Evolutionary conservation across 2,113 vertebrate species (phyloP), one percentile per base, ranked within the genome.

Genomic region (Trinectes maculatus): DNA sequence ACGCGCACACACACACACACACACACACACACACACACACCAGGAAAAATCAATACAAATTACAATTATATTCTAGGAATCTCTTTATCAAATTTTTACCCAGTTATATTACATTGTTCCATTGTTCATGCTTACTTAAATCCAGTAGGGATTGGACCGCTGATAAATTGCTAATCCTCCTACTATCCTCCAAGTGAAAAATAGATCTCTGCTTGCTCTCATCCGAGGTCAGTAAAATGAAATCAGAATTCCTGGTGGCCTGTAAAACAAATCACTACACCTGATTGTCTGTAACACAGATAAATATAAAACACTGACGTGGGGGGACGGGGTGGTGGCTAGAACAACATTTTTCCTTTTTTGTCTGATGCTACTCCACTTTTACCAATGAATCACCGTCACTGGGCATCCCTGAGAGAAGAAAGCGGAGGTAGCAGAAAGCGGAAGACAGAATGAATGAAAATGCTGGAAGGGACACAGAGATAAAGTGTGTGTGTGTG

Each of bases 401-500:
- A 65, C 65, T 71, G 25, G 54, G 15, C 73, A 71, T 57, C 7
- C 4, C 44, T 62, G 46, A 64, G 24, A 33, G 42, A 52, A 44
- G 3, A 8, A 54, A 44, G 3, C 12, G 21, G 8, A 46, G 43
- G 16, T 53, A 43, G 5, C 29, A 51, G 19, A 16, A 13, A 51
- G 51, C 36, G 24, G 44, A 65, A 31, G 33, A 36, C 34, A 13
- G n/a, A 62, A 46, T 70, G 46, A 71, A 79, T 62, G 48, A 28
- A 63, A 76, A 69, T 68, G 22, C 52, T 52, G 70, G 28, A 25
- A 52, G 37, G 36, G 65, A 67, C 60, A 56, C 22, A 51, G 49
- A 61, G 59, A 71, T 62, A 47, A 60, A 62, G 52, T 37, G 59
- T 77, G 42, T 69, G 59, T 57, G 70, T 53, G 53, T 76, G 77